Percentiles rank a stretch among this genome's conserved stretches.
phyloP scores from a whole-genome alignment of 2,113 vertebrate species.

The Phalacrocorax brasilianus region DNA sequence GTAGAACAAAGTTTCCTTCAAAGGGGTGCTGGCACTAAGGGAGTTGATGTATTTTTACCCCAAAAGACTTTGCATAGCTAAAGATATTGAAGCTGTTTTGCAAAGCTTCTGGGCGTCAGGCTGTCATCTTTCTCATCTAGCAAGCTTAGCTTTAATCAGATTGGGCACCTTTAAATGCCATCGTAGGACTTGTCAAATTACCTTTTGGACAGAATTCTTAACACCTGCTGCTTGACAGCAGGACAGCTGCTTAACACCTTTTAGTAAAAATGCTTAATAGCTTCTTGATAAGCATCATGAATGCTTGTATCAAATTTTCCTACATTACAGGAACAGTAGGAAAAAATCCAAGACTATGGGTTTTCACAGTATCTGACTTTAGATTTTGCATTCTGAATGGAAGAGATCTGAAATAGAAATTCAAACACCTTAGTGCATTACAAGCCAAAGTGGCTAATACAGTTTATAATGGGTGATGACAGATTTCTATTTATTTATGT shows the following conservation, averaged over 20 bases:
- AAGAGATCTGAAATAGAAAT: neutral
- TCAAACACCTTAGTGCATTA: neutral
- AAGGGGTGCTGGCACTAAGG: neutral
- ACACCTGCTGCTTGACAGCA: too few relatives aligned
- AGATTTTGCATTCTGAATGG: neutral
- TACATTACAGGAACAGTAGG: neutral
- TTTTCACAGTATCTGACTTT: neutral
- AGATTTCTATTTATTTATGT: neutral
- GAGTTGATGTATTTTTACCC: neutral
- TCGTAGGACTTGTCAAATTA: neutral
- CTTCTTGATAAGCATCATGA: neutral
- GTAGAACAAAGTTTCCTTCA: neutral
- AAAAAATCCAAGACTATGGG: neutral
- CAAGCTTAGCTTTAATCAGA: neutral
- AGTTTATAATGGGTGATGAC: neutral
- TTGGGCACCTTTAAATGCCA: neutral
- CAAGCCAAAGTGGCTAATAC: neutral
- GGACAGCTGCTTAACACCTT: neutral
- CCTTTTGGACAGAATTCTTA: neutral
- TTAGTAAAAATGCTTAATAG: neutral
- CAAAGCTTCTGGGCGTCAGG: neutral
- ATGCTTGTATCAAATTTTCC: neutral
- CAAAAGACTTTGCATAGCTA: neutral
- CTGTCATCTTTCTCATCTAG: neutral
- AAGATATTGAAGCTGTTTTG: neutral